These are phyloP conservation scores for Nasonovia ribisnigri DNA, from an alignment of 2,888 invertebrate genomes.

Conservation along the genomic window DNA sequence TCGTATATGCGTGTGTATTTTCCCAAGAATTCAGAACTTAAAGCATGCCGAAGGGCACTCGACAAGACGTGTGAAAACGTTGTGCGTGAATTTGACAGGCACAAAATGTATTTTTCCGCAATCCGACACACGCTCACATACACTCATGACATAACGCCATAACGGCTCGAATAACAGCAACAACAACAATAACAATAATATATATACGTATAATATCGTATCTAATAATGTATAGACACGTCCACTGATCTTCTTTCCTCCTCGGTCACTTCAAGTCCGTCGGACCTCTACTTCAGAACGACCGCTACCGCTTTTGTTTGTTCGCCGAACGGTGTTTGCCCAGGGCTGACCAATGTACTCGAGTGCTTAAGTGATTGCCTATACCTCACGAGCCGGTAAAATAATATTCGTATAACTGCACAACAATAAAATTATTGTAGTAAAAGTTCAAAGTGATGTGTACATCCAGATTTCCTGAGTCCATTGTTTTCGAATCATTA, in stretches of 20 bases:
- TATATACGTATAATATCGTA: background rate
- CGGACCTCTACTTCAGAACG: background rate
- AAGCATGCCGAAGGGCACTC: background rate
- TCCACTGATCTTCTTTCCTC: background rate
- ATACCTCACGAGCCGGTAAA: background rate
- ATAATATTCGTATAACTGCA: background rate
- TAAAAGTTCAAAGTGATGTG: background rate
- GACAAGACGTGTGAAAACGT: background rate
- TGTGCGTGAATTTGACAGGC: constrained; percentile 11
- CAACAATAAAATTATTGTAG: background rate
- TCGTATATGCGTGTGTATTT: background rate
- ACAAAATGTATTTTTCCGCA: background rate
- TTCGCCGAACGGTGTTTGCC: background rate
- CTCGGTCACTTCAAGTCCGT: background rate
- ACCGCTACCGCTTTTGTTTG: background rate
- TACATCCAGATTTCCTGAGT: background rate
- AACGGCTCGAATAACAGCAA: background rate
- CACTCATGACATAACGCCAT: background rate
- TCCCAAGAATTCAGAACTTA: background rate
- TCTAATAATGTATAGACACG: background rate
- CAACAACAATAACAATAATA: background rate
- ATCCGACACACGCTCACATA: background rate
- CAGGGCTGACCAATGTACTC: background rate
- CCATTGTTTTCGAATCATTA: background rate
- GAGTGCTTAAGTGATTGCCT: constrained; percentile 59